Evolutionary conservation across 2,113 vertebrate species (phyloP).

Genomic region (Aptenodytes patagonicus): DNA sequence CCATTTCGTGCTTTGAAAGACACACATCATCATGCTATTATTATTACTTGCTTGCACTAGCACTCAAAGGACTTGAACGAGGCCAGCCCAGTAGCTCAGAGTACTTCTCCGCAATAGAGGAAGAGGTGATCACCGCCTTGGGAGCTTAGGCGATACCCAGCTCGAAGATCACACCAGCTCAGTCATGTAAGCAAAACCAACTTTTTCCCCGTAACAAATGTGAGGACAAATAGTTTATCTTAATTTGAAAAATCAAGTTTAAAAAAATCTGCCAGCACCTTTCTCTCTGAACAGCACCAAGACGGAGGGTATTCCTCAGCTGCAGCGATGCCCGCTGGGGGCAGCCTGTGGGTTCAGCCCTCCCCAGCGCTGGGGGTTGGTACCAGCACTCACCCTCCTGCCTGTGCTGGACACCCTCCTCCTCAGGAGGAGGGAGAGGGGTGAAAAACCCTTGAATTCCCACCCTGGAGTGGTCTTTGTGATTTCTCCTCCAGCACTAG

Average conservation of each 20-base stretch:
- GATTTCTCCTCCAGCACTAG: background rate
- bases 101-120: background rate
- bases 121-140: background rate
- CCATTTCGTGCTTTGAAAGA: background rate
- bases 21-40: background rate
- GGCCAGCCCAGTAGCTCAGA: background rate
- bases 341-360: rapidly evolving
- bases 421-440: too few species aligned
- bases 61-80: background rate
- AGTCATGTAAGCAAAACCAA: background rate
- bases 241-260: background rate
- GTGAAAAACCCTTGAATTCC: background rate
- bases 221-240: background rate
- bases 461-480: background rate
- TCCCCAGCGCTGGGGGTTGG: too few species aligned
- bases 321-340: rapidly evolving
- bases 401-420: too few species aligned
- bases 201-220: background rate
- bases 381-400: background rate
- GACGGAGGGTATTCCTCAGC: background rate
- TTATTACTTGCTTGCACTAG: background rate
- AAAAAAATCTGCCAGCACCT: background rate
- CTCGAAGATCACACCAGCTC: background rate
- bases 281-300: background rate
- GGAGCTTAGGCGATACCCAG: background rate